Conservation (phyloP, 2,888 invertebrate species). For the Zele albiditarsus region DNA sequence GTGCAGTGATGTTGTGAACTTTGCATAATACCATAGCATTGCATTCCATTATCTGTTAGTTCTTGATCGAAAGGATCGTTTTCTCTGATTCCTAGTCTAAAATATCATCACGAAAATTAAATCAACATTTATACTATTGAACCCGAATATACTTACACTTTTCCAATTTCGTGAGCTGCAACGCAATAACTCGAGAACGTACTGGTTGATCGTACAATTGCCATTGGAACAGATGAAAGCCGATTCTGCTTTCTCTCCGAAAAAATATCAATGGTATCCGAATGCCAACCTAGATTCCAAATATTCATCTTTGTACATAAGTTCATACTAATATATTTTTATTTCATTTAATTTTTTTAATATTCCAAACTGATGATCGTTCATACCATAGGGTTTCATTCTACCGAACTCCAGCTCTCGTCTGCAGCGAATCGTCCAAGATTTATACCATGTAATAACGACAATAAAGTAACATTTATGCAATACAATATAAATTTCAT, state of each 20-base stretch:
- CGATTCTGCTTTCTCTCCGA: neutral
- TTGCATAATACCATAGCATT: conserved; percentile 4
- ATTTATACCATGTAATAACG: too few species aligned
- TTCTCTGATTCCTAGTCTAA: neutral
- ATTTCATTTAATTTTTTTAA: neutral
- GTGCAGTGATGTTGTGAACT: neutral
- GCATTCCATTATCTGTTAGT: neutral
- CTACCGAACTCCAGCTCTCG: too few species aligned
- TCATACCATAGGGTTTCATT: too few species aligned
- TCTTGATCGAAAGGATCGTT: neutral
- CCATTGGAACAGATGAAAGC: neutral
- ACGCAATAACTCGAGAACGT: neutral
- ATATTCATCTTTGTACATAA: neutral
- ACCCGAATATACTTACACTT: neutral
- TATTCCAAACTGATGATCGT: too few species aligned
- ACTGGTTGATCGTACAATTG: neutral
- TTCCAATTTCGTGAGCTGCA: neutral
- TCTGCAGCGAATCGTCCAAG: too few species aligned
- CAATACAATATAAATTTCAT: neutral
- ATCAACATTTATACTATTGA: neutral
- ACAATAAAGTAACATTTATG: too few species aligned
- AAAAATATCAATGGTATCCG: neutral
- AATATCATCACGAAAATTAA: neutral
- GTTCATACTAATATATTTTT: neutral
- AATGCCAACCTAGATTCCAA: neutral